A percentile compares a stretch with the other conserved stretches of the same genome.
phyloP scores from a whole-genome alignment of 2,888 invertebrate genomes.

The Anorthoa munda region DNA sequence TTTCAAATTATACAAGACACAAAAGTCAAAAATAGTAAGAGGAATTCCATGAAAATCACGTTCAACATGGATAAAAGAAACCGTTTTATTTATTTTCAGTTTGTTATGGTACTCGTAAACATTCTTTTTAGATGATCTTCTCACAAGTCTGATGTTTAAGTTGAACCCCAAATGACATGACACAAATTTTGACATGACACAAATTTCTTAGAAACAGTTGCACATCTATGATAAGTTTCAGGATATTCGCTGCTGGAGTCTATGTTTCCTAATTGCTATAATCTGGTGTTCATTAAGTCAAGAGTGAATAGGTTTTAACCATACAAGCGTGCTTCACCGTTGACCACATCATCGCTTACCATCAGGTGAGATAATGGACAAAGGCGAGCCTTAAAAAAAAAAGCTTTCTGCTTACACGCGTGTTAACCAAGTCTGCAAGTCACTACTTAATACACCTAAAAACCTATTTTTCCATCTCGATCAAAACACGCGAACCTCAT shows the following conservation, averaged over 20 bases:
- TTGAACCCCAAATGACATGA: neutral
- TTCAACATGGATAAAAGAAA: neutral
- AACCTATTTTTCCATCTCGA: slow-evolving; percentile 37
- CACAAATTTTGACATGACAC: no score
- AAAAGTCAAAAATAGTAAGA: slow-evolving; percentile 17
- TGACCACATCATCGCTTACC: no score
- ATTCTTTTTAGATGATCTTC: neutral
- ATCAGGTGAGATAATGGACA: no score
- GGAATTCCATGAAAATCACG: slow-evolving; percentile 38
- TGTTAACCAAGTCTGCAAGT: slow-evolving; percentile 9
- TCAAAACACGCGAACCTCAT: slow-evolving; percentile 44
- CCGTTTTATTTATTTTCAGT: slow-evolving; percentile 1
- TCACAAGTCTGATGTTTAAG: neutral
- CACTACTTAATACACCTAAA: slow-evolving; percentile 33
- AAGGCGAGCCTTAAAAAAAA: no score
- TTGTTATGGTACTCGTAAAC: neutral
- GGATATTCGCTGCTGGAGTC: no score
- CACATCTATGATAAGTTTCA: no score
- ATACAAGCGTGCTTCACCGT: no score
- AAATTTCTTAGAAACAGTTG: no score
- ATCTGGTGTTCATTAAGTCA: no score
- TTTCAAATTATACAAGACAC: neutral
- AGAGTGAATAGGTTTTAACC: no score
- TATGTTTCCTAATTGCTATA: no score
- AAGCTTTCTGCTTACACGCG: neutral